Conservation (phyloP, 2,113 vertebrate species). For the Calcarius ornatus region DNA sequence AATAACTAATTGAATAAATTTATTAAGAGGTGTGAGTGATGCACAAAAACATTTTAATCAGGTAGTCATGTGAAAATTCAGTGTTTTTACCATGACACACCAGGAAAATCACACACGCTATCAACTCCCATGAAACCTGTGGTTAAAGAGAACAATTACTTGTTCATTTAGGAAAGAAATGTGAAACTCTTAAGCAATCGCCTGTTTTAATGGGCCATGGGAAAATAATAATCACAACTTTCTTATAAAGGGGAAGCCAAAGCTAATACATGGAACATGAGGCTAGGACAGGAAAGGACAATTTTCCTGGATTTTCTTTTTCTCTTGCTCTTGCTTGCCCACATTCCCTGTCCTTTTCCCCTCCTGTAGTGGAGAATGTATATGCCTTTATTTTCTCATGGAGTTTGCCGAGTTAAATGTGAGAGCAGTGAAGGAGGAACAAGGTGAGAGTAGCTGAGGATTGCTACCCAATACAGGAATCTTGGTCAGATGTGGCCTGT, state of each 20-base stretch:
- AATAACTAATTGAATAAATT: slow-evolving; percentile 7
- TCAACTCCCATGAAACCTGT: neutral
- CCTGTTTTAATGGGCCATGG: neutral
- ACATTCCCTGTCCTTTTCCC: neutral
- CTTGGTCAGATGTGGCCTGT: neutral
- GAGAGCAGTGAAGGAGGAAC: neutral
- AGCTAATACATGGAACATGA: neutral
- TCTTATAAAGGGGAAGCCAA: neutral
- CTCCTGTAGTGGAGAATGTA: neutral
- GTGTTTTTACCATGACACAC: neutral
- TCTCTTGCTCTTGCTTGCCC: neutral
- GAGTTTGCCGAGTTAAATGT: neutral
- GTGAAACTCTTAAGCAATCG: slow-evolving; percentile 3
- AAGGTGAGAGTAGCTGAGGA: neutral
- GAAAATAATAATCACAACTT: neutral
- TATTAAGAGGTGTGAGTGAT: slow-evolving; percentile 22
- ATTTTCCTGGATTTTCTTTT: neutral
- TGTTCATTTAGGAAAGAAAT: neutral
- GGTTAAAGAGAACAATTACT: neutral
- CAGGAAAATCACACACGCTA: slow-evolving; percentile 3
- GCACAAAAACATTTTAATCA: neutral
- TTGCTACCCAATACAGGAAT: neutral
- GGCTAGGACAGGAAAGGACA: neutral
- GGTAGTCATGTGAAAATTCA: slow-evolving; percentile 12
- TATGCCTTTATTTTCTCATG: neutral